A percentile compares a stretch with the other conserved stretches of the same genome.
phyloP scores from a whole-genome alignment of 2,888 invertebrate genomes.

The Nomada ferruginata region DNA sequence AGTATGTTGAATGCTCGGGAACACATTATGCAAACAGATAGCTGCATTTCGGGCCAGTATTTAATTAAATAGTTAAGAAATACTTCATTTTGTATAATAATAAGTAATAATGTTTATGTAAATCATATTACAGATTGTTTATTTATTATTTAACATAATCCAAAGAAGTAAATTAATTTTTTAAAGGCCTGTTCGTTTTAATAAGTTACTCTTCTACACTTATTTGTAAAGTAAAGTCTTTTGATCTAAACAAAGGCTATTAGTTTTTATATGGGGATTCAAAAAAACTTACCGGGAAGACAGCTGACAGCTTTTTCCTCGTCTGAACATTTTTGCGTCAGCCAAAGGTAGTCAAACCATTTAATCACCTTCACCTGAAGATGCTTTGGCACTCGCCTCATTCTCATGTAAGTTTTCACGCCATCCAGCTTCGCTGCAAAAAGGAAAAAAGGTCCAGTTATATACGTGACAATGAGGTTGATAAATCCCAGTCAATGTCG shows the following conservation, averaged over 20 bases:
- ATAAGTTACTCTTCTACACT: not conserved
- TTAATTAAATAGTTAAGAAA: not conserved
- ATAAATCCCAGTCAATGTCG: too few species aligned
- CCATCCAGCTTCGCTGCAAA: constrained; percentile 98
- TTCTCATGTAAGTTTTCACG: constrained; percentile 99
- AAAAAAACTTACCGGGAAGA: constrained; percentile 88
- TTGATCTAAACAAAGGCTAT: not conserved
- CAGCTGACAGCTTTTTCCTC: constrained; percentile 98
- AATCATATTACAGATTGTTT: too few species aligned
- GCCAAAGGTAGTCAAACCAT: constrained; percentile 99
- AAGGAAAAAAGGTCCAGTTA: constrained; percentile 8
- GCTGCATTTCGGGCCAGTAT: not conserved
- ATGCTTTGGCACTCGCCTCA: constrained; percentile 97
- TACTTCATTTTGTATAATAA: not conserved
- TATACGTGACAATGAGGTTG: not conserved
- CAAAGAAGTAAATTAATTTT: too few species aligned
- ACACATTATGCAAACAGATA: not conserved
- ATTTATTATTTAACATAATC: too few species aligned
- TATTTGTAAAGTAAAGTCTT: not conserved
- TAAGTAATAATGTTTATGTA: too few species aligned
- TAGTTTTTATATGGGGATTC: not conserved
- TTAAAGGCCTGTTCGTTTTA: too few species aligned
- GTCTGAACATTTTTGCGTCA: constrained; percentile 99
- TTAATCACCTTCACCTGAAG: constrained; percentile 99
- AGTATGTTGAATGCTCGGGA: not conserved